phyloP scores from a whole-genome alignment of 2,797 vertebrate genomes.

The Myotis pilosus region DNA sequence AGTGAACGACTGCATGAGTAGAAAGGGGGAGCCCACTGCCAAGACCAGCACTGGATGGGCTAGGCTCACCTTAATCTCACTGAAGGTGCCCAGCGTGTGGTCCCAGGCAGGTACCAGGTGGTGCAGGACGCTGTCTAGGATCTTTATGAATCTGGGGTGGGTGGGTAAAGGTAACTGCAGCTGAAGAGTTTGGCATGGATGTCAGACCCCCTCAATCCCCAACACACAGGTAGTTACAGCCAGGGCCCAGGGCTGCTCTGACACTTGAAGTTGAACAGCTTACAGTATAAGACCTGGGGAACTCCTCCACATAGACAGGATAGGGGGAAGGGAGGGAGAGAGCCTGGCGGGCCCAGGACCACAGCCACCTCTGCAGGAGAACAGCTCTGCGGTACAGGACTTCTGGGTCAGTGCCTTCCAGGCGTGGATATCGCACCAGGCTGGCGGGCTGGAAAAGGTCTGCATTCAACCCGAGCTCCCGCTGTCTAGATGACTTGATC shows the following conservation, averaged over 20 bases:
- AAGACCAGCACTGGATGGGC: neutral
- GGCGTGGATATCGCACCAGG: conserved; percentile 95
- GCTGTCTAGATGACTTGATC: conserved; percentile 95
- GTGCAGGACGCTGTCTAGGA: conserved; percentile 93
- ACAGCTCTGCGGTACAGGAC: conserved; percentile 93
- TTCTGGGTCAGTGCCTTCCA: conserved; percentile 94
- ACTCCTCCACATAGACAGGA: neutral
- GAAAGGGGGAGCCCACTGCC: neutral
- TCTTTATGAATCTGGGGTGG: conserved; percentile 91
- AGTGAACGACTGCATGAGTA: neutral
- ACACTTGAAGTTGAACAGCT: neutral
- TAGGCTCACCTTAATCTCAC: conserved; percentile 92
- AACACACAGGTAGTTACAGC: neutral
- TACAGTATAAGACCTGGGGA: neutral
- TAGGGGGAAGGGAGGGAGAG: neutral
- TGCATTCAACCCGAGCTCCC: conserved; percentile 94
- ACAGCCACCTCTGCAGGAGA: conserved; percentile 92
- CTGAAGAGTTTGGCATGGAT: neutral
- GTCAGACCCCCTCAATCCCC: neutral
- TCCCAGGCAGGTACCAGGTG: conserved; percentile 97
- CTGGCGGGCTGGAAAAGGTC: conserved; percentile 96
- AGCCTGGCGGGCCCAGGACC: neutral
- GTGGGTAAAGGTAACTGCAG: neutral
- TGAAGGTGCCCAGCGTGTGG: conserved; percentile 95
- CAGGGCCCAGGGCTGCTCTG: neutral